Evolutionary conservation across 1,140 invertebrate species (phyloP).

Genomic region (Neelides sp.): DNA sequence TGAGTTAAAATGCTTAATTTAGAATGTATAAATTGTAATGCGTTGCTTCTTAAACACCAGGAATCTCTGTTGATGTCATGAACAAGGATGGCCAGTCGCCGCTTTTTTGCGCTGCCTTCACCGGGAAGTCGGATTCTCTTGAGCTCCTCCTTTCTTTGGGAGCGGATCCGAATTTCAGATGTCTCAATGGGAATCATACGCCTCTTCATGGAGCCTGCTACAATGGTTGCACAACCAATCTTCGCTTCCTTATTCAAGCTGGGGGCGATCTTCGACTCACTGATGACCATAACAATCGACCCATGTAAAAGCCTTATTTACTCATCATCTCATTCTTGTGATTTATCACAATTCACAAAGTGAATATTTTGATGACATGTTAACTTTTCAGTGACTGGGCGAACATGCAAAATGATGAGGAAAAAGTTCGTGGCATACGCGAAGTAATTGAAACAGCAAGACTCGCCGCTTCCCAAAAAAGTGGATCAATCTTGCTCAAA

Average conservation of each 20-base stretch:
- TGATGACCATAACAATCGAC: conserved; percentile 32
- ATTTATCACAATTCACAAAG: conserved; percentile 1
- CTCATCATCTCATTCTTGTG: not conserved
- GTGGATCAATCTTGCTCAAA: conserved; percentile 10
- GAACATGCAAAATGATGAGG: conserved; percentile 28
- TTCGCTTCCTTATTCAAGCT: conserved; percentile 35
- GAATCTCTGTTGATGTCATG: conserved; percentile 37
- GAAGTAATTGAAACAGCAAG: conserved; percentile 22
- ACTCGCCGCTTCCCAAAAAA: conserved; percentile 11
- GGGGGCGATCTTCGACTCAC: conserved; percentile 39
- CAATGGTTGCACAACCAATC: conserved; percentile 34
- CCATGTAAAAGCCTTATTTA: conserved; percentile 13
- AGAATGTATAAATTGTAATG: too few relatives aligned
- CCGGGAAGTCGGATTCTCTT: conserved; percentile 33
- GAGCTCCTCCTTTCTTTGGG: conserved; percentile 36
- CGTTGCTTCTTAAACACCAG: too few relatives aligned
- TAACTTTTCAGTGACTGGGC: conserved; percentile 34
- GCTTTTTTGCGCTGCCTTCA: conserved; percentile 38
- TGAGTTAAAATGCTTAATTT: too few relatives aligned
- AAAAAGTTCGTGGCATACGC: conserved; percentile 8
- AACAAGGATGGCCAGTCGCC: conserved; percentile 39
- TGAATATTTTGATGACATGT: not conserved
- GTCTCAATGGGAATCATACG: conserved; percentile 34
- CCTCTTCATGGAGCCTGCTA: conserved; percentile 38
- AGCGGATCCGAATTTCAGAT: conserved; percentile 38